Conservation (phyloP, 92 coral and sea anemone genomes). For the Anthopleura xanthogrammica region DNA sequence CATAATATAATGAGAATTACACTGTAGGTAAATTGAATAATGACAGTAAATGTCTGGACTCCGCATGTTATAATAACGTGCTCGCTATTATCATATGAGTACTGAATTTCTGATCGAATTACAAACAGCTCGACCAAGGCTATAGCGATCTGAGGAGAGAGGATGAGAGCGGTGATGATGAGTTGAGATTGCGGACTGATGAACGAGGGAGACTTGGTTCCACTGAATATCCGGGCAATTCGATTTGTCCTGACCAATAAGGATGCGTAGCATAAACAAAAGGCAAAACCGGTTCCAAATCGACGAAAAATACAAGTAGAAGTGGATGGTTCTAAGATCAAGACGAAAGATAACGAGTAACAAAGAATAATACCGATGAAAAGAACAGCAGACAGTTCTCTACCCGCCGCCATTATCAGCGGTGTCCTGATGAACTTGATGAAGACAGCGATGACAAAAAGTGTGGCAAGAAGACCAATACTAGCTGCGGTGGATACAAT, state of each 20-base stretch:
- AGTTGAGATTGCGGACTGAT: slow-evolving; percentile 77
- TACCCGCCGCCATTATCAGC: slow-evolving; percentile 77
- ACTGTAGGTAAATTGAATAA: slow-evolving; percentile 56
- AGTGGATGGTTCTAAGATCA: slow-evolving; percentile 46
- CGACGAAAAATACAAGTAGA: slow-evolving; percentile 56
- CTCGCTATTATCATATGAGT: slow-evolving; percentile 27
- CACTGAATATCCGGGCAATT: slow-evolving; percentile 75
- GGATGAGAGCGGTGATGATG: slow-evolving; percentile 49
- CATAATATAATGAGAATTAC: slow-evolving; percentile 59
- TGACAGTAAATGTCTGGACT: slow-evolving; percentile 27
- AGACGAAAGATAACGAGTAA: slow-evolving; percentile 51
- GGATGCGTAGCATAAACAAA: slow-evolving; percentile 67
- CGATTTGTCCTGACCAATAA: slow-evolving; percentile 74
- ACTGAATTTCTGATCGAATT: slow-evolving; percentile 41
- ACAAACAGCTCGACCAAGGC: slow-evolving; percentile 42
- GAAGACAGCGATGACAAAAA: slow-evolving; percentile 48
- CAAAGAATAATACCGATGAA: slow-evolving; percentile 59
- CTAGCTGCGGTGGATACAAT: slow-evolving; percentile 36
- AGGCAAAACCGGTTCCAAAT: slow-evolving; percentile 59
- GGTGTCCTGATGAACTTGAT: slow-evolving; percentile 57
- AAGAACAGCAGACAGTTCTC: slow-evolving; percentile 62
- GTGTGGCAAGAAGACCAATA: slow-evolving; percentile 57
- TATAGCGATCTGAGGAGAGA: slow-evolving; percentile 62
- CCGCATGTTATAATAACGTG: slow-evolving; percentile 48
- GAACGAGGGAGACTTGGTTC: slow-evolving; percentile 61